Evolutionary conservation across 2,888 invertebrate genomes (phyloP).

Genomic region (Apocheima hispidaria): DNA sequence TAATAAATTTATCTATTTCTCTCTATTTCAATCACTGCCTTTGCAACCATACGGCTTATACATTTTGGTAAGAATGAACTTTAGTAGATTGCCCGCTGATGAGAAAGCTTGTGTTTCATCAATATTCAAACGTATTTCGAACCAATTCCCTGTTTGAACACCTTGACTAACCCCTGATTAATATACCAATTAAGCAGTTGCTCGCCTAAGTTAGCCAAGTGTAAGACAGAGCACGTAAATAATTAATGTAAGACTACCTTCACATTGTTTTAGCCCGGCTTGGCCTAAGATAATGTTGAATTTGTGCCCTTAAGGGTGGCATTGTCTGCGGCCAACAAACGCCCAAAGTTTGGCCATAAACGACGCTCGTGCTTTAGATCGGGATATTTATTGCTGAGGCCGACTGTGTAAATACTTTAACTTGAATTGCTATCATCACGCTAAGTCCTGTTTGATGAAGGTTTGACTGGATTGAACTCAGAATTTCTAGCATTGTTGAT

Average conservation of each 20-base stretch:
- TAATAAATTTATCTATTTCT: too few species aligned
- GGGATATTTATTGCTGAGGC: slow-evolving; percentile 49
- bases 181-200: slow-evolving; percentile 19
- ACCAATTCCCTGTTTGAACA: neutral
- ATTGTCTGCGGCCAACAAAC: slow-evolving; percentile 64
- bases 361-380: slow-evolving; percentile 57
- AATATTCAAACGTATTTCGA: neutral
- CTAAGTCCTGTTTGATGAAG: slow-evolving; percentile 20
- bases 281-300: slow-evolving; percentile 56
- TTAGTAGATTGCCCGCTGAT: too few species aligned
- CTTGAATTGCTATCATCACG: slow-evolving; percentile 33
- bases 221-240: slow-evolving; percentile 63
- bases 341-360: slow-evolving; percentile 70
- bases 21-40: too few species aligned
- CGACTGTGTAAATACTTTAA: slow-evolving; percentile 47
- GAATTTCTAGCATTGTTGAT: slow-evolving; percentile 9
- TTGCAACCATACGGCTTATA: too few species aligned
- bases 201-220: slow-evolving; percentile 24
- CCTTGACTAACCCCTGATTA: slow-evolving; percentile 17
- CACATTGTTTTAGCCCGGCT: slow-evolving; percentile 59
- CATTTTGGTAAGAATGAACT: too few species aligned
- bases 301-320: slow-evolving; percentile 58
- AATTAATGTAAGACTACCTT: slow-evolving; percentile 61
- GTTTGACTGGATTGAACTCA: slow-evolving; percentile 15
- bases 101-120: too few species aligned